These are phyloP conservation scores for Drosophila pectinifera DNA, from an alignment of 1,140 invertebrate species.

Conservation along the genomic window DNA sequence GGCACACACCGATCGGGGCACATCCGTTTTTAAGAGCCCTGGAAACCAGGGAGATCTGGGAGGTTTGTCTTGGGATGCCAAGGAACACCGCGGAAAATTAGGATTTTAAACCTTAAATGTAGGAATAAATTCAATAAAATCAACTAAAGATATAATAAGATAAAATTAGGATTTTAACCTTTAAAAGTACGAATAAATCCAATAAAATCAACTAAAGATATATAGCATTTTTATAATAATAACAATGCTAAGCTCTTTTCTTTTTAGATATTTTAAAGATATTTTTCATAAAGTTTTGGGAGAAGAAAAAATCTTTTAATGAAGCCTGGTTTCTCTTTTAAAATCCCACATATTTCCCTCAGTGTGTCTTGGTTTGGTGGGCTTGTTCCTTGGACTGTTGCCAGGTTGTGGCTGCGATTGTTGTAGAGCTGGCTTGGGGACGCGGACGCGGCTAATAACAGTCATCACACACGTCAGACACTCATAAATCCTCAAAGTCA, in stretches of 20 bases:
- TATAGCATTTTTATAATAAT: too few species aligned
- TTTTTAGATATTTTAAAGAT: too few species aligned
- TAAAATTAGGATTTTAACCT: too few species aligned
- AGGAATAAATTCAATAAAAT: too few species aligned
- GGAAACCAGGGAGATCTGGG: constrained; percentile 10
- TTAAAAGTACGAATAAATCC: too few species aligned
- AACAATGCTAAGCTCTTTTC: neutral
- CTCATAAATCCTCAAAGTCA: constrained; percentile 84
- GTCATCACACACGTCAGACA: constrained; percentile 84
- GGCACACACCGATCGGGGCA: constrained; percentile 54
- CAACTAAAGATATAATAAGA: too few species aligned
- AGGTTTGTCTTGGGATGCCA: constrained; percentile 12
- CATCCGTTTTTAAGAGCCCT: constrained; percentile 62
- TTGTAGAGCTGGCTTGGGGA: constrained; percentile 21
- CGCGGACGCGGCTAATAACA: constrained; percentile 76
- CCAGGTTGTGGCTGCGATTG: constrained; percentile 29
- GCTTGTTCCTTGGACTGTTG: neutral
- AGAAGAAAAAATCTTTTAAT: neutral
- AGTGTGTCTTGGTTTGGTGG: constrained; percentile 5
- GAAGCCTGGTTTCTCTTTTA: too few species aligned
- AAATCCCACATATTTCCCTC: neutral
- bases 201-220: too few species aligned
- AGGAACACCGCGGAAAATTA: constrained; percentile 6
- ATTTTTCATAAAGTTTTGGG: neutral
- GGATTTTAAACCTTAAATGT: too few species aligned